A percentile compares a stretch with the other conserved stretches of the same genome.
phyloP scores from a whole-genome alignment of 1,140 invertebrate genomes.

The Sycobia sp. region DNA sequence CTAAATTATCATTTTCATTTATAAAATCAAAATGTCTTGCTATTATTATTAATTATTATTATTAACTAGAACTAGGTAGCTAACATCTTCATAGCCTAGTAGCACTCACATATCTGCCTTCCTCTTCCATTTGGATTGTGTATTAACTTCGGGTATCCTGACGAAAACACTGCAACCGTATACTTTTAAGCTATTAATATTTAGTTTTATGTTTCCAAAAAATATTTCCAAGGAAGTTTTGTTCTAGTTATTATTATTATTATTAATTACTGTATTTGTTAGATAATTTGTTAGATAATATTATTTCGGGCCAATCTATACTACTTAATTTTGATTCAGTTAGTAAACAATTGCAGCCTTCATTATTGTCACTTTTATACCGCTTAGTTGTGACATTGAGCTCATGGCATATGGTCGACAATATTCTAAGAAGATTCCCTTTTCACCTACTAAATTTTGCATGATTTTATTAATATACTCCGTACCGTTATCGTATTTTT shows the following conservation, averaged over 20 bases:
- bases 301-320: constrained; percentile 45
- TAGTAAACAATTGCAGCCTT: constrained; percentile 38
- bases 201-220: too few species aligned
- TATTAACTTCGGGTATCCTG: constrained; percentile 32
- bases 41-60: too few species aligned
- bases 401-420: constrained; percentile 36
- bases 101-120: constrained; percentile 7
- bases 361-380: constrained; percentile 37
- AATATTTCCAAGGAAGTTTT: constrained; percentile 51
- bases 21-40: too few species aligned
- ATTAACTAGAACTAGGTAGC: not conserved
- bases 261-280: too few species aligned
- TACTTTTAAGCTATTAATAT: constrained; percentile 10
- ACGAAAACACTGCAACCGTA: constrained; percentile 13
- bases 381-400: constrained; percentile 33
- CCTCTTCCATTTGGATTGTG: constrained; percentile 36
- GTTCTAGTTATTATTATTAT: too few species aligned
- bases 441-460: constrained; percentile 27
- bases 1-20: too few species aligned
- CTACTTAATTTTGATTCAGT: constrained; percentile 39
- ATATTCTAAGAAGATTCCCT: constrained; percentile 30
- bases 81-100: not conserved
- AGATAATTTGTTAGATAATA: too few species aligned
- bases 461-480: too few species aligned
- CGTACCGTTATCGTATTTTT: too few species aligned